Conservation (phyloP, 2,113 vertebrate species). For the Synchiropus splendidus region DNA sequence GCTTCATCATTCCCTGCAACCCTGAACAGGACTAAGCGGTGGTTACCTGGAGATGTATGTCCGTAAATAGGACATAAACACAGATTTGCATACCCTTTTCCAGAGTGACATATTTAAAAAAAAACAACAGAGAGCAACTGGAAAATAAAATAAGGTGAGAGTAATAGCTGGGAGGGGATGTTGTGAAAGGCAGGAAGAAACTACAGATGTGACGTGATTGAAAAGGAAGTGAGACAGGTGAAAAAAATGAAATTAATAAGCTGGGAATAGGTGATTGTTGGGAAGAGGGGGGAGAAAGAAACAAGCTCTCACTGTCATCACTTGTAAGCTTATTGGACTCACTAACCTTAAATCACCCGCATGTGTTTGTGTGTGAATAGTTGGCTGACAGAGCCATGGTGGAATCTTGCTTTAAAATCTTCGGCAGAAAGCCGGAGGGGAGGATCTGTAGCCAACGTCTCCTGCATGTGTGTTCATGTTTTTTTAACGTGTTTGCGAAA, state of each 20-base stretch:
- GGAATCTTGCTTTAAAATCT: conserved; percentile 30
- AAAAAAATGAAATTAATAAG: conserved; percentile 16
- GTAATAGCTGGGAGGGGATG: too few relatives aligned
- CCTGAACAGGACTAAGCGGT: too few relatives aligned
- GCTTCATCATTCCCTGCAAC: too few relatives aligned
- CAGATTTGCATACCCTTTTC: too few relatives aligned
- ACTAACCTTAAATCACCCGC: conserved; percentile 20
- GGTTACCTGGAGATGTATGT: too few relatives aligned
- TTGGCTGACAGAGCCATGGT: conserved; percentile 29
- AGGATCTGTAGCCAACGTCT: conserved; percentile 13
- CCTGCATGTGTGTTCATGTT: conserved; percentile 22
- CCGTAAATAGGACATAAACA: too few relatives aligned
- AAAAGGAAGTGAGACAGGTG: conserved; percentile 10
- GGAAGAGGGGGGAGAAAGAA: conserved; percentile 2
- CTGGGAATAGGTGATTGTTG: conserved; percentile 27
- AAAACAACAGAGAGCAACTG: too few relatives aligned
- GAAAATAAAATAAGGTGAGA: too few relatives aligned
- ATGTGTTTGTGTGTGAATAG: conserved; percentile 6
- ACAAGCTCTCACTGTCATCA: conserved; percentile 13
- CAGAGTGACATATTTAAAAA: too few relatives aligned
- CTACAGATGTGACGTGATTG: neutral
- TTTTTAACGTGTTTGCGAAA: conserved; percentile 1
- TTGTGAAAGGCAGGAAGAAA: too few relatives aligned
- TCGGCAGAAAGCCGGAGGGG: conserved; percentile 14
- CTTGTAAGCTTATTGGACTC: conserved; percentile 24